Percentiles rank a stretch among this genome's conserved stretches.
These are phyloP conservation scores for Malaclemys terrapin DNA, from an alignment of 2,113 vertebrate species.

Conservation along the genomic window DNA sequence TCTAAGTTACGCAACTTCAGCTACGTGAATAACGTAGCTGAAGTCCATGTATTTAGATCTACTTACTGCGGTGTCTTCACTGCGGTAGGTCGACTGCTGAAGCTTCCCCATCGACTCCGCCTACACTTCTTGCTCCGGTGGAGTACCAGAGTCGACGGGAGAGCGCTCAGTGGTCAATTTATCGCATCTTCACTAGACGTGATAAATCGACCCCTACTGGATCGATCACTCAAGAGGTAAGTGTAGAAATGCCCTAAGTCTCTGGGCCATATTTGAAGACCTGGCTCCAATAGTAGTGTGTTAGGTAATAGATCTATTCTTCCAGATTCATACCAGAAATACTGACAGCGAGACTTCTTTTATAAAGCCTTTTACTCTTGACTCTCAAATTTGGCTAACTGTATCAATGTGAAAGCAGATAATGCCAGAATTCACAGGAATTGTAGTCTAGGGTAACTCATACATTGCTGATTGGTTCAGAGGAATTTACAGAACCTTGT, in stretches of 20 bases:
- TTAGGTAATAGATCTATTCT: fast-evolving
- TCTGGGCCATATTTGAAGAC: not conserved
- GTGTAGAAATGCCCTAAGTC: not conserved
- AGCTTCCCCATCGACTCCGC: too few relatives aligned
- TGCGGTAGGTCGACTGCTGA: too few relatives aligned
- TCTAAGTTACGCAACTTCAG: too few relatives aligned
- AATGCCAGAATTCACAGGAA: not conserved
- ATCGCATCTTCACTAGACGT: too few relatives aligned
- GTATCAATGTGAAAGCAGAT: not conserved
- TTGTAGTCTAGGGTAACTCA: not conserved
- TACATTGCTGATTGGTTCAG: not conserved
- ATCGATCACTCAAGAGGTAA: too few relatives aligned
- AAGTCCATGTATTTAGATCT: too few relatives aligned
- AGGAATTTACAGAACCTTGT: not conserved
- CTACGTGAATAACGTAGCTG: too few relatives aligned
- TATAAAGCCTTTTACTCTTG: not conserved
- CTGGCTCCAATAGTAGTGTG: not conserved
- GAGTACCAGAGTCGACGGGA: too few relatives aligned
- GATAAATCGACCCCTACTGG: too few relatives aligned
- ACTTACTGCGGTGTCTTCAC: too few relatives aligned
- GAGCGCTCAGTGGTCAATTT: too few relatives aligned
- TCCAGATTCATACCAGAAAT: not conserved
- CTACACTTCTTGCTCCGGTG: too few relatives aligned
- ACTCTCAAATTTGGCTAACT: not conserved
- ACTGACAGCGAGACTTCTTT: not conserved